Conservation (phyloP, 2,113 vertebrate species). For the Conger conger region DNA sequence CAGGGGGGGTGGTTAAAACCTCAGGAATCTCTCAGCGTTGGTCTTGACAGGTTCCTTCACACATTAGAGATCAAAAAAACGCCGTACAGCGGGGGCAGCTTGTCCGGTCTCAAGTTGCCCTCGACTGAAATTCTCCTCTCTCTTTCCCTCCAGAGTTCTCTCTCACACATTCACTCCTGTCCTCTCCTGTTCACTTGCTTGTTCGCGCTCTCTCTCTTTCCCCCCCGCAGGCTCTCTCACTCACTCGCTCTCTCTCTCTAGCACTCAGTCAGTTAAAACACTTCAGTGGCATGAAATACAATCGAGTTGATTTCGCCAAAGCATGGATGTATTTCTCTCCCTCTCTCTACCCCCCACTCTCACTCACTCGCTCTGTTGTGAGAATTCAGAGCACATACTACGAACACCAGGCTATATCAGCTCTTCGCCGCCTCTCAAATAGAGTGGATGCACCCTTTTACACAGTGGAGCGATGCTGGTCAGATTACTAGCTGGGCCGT, state of each 20-base stretch:
- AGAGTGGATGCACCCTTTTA: not conserved
- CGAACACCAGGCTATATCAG: not conserved
- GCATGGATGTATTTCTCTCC: not conserved
- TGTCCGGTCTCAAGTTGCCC: constrained; percentile 18
- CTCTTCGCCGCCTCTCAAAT: not conserved
- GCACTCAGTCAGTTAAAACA: not conserved
- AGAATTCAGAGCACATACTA: not conserved
- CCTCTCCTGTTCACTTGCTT: not conserved
- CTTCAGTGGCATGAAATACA: not conserved
- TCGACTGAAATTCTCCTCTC: constrained; percentile 18
- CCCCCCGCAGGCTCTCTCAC: not conserved
- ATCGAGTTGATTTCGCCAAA: not conserved
- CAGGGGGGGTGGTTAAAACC: constrained; percentile 2
- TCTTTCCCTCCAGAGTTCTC: not conserved
- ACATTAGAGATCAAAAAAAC: constrained; percentile 27
- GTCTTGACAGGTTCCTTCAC: constrained; percentile 32
- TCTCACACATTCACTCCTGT: not conserved
- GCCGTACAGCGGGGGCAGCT: constrained; percentile 19
- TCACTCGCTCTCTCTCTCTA: not conserved
- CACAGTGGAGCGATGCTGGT: constrained; percentile 20
- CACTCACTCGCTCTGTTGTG: not conserved
- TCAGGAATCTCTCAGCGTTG: not conserved
- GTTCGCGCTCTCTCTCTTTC: not conserved
- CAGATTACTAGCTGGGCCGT: constrained; percentile 31
- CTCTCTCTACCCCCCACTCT: not conserved